These are phyloP conservation scores for Leptobrachium ailaonicum DNA, from an alignment of 2,113 vertebrate genomes.

Conservation along the genomic window DNA sequence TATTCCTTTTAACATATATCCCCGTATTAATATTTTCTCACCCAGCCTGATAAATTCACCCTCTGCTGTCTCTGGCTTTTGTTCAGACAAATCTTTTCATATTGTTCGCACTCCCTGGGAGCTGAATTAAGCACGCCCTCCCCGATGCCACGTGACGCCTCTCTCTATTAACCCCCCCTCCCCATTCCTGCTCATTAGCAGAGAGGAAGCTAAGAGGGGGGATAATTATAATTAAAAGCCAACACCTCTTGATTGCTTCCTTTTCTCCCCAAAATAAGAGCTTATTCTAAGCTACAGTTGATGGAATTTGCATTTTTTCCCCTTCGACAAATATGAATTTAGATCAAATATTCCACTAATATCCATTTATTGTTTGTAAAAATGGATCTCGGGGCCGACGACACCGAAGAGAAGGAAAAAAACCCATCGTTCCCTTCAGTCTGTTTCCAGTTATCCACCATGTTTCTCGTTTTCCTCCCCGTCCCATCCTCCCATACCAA, in stretches of 20 bases:
- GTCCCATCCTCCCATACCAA: background rate
- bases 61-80: slow-evolving; percentile 77
- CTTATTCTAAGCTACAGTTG: slow-evolving; percentile 45
- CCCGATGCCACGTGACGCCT: slow-evolving; percentile 62
- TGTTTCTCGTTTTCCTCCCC: background rate
- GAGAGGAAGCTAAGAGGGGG: slow-evolving; percentile 59
- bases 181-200: slow-evolving; percentile 60
- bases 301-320: background rate
- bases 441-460: background rate
- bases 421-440: background rate
- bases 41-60: slow-evolving; percentile 66
- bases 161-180: slow-evolving; percentile 48
- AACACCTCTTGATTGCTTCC: slow-evolving; percentile 61
- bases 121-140: slow-evolving; percentile 60
- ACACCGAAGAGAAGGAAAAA: background rate
- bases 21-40: slow-evolving; percentile 63
- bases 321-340: background rate
- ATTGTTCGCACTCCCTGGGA: slow-evolving; percentile 77
- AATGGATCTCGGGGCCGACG: background rate
- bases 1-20: background rate
- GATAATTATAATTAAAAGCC: slow-evolving; percentile 70
- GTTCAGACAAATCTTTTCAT: slow-evolving; percentile 78
- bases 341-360: background rate
- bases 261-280: slow-evolving; percentile 44
- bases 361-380: background rate